phyloP scores from a whole-genome alignment of 2,888 invertebrate genomes.

The Papilio gigon region DNA sequence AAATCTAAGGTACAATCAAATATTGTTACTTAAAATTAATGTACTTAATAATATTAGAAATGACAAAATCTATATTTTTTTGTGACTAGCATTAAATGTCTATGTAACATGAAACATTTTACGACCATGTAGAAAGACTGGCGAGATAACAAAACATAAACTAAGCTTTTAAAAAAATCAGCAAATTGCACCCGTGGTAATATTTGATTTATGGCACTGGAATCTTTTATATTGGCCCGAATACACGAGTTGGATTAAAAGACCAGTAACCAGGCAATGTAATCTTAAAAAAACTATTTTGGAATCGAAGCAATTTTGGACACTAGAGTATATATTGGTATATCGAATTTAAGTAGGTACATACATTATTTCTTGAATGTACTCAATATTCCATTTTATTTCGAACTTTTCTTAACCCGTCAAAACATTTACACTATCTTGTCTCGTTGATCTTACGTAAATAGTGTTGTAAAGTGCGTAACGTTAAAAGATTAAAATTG shows the following conservation, averaged over 20 bases:
- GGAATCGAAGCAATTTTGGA: neutral
- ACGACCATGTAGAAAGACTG: neutral
- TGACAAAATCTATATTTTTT: neutral
- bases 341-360: neutral
- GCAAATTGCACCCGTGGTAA: neutral
- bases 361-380: too few relatives aligned
- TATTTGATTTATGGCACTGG: constrained; percentile 4
- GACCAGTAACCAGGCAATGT: too few relatives aligned
- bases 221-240: too few relatives aligned
- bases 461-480: neutral
- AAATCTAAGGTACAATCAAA: neutral
- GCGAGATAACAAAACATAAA: neutral
- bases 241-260: too few relatives aligned
- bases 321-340: too few relatives aligned
- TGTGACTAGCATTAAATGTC: constrained; percentile 13
- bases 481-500: neutral
- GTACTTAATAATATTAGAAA: neutral
- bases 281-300: neutral
- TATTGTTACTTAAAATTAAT: neutral
- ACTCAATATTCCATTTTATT: too few relatives aligned
- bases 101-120: neutral
- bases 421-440: neutral
- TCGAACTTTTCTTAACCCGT: neutral
- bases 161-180: neutral
- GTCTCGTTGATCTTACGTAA: neutral